phyloP scores from a whole-genome alignment of 1,140 invertebrate species.

The Heterodera schachtii region DNA sequence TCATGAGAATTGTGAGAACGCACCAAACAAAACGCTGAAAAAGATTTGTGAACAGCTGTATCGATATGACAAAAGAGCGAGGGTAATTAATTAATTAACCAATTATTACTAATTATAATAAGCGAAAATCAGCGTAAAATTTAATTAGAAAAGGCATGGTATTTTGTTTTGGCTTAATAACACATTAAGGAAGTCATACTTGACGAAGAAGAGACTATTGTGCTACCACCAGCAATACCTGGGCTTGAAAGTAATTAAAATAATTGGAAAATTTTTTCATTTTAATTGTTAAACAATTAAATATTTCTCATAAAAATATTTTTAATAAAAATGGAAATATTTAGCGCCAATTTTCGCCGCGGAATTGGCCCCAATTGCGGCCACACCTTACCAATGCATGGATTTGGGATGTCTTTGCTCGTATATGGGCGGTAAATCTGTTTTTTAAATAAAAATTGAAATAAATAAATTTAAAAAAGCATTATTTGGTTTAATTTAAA shows the following conservation, averaged over 20 bases:
- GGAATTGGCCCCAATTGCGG: conserved; percentile 16
- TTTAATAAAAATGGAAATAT: not conserved
- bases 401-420: conserved; percentile 33
- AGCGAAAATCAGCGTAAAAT: no score
- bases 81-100: conserved; percentile 31
- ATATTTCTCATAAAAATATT: no score
- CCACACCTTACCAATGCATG: conserved; percentile 38
- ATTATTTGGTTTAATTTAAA: no score
- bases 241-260: conserved; percentile 16
- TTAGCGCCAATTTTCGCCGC: conserved; percentile 27
- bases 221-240: conserved; percentile 49
- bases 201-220: conserved; percentile 34
- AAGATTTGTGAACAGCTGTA: conserved; percentile 58
- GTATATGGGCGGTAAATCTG: conserved; percentile 16
- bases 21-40: conserved; percentile 47
- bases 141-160: no score
- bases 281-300: no score
- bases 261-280: not conserved
- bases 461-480: no score
- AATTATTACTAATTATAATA: not conserved
- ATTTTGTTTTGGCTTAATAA: no score
- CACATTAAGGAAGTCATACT: conserved; percentile 27
- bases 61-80: conserved; percentile 56
- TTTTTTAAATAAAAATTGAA: not conserved
- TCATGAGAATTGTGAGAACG: conserved; percentile 51